Evolutionary conservation across 2,797 vertebrate species (phyloP).

Genomic region (Pachyuromys duprasi): DNA sequence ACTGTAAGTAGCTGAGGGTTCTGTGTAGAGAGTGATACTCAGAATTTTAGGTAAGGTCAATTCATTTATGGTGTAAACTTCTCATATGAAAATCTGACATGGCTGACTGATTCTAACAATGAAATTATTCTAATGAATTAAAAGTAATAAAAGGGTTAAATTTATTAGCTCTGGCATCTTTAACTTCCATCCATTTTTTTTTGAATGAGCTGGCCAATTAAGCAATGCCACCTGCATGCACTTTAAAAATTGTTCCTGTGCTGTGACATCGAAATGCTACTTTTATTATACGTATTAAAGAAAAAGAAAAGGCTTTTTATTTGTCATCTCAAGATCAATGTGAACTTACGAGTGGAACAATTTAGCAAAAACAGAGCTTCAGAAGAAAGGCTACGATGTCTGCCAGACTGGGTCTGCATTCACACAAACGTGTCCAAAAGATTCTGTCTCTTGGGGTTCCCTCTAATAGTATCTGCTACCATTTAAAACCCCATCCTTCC

Average conservation of each 20-base stretch:
- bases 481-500: slow-evolving; percentile 91
- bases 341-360: not conserved
- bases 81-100: not conserved
- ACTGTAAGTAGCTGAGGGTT: slow-evolving; percentile 37
- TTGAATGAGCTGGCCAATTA: not conserved
- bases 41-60: slow-evolving; percentile 58
- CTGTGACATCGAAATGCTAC: not conserved
- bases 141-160: slow-evolving; percentile 42
- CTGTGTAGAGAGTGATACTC: slow-evolving; percentile 10
- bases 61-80: not conserved
- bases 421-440: slow-evolving; percentile 83
- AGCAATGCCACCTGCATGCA: not conserved
- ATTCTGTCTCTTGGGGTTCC: slow-evolving; percentile 88
- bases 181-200: not conserved
- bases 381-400: not conserved
- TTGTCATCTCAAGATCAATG: slow-evolving; percentile 31
- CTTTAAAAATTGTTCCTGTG: not conserved
- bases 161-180: not conserved
- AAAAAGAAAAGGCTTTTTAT: slow-evolving; percentile 8
- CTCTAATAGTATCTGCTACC: slow-evolving; percentile 89
- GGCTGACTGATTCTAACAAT: not conserved
- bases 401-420: slow-evolving; percentile 71
- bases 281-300: slow-evolving; percentile 56
- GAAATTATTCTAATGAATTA: slow-evolving; percentile 48
- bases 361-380: slow-evolving; percentile 7